These are phyloP conservation scores for Girardia tigrina DNA, from an alignment of 2,888 invertebrate species.

Conservation along the genomic window DNA sequence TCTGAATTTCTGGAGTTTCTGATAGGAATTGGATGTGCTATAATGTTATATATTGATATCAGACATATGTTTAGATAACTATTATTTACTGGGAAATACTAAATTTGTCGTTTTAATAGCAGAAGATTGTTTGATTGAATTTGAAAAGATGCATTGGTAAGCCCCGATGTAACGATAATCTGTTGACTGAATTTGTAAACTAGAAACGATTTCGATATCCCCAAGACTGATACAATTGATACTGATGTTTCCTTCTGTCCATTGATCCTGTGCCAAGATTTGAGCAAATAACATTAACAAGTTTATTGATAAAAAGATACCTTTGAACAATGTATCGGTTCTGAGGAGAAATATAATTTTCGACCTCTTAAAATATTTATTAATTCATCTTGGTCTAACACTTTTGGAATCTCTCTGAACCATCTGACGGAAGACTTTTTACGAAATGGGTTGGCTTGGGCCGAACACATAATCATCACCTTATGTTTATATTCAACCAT, in stretches of 20 bases:
- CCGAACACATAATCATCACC: neutral
- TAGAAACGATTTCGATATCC: neutral
- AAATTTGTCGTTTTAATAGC: neutral
- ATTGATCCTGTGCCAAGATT: neutral
- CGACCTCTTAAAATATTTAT: neutral
- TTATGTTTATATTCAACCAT: neutral
- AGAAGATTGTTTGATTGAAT: neutral
- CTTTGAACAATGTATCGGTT: neutral
- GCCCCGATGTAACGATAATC: neutral
- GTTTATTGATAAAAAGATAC: neutral
- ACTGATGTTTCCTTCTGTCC: neutral
- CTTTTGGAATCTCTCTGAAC: neutral
- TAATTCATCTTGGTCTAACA: neutral
- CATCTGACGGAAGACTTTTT: neutral
- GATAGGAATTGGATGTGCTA: neutral
- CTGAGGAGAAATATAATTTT: neutral
- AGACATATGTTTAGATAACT: neutral
- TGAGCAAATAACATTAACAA: neutral
- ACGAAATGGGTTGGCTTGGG: neutral
- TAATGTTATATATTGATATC: neutral
- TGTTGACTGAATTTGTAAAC: neutral
- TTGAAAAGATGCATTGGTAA: neutral
- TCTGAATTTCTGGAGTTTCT: neutral
- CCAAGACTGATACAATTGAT: slow-evolving; percentile 7
- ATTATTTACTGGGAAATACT: neutral